Evolutionary conservation across 1,140 invertebrate species (phyloP).

Genomic region (Formica selysi): DNA sequence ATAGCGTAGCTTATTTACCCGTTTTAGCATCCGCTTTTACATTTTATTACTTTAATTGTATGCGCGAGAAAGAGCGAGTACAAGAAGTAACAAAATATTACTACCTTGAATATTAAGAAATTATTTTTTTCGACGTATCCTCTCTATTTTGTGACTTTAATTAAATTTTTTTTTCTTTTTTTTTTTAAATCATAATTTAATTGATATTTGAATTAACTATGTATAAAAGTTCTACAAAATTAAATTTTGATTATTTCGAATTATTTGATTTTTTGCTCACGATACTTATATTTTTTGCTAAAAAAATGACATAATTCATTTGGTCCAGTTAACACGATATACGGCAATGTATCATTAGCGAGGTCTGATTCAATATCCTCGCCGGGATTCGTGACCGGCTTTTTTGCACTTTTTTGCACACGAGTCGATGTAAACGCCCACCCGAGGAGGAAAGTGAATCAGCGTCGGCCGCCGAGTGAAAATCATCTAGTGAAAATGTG

Average conservation of each 20-base stretch:
- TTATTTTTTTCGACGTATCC: neutral
- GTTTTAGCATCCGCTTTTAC: conserved; percentile 18
- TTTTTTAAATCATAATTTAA: neutral
- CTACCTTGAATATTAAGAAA: neutral
- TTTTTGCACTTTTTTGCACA: conserved; percentile 45
- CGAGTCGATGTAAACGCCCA: conserved; percentile 66
- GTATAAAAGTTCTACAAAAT: neutral
- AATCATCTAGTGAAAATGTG: conserved; percentile 71
- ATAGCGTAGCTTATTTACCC: neutral
- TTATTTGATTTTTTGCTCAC: neutral
- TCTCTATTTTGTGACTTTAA: neutral
- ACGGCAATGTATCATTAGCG: neutral
- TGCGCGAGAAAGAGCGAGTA: neutral
- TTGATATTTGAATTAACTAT: neutral
- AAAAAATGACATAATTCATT: neutral
- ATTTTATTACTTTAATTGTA: conserved; percentile 4
- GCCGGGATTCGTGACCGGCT: conserved; percentile 41
- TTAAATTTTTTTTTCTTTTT: neutral
- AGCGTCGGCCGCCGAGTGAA: conserved; percentile 66
- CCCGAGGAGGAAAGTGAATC: conserved; percentile 73
- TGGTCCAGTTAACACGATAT: neutral
- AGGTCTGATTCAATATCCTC: conserved; percentile 29
- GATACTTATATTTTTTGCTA: neutral
- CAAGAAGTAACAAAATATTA: neutral
- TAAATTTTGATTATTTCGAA: neutral